Percentiles rank a stretch among this genome's conserved stretches.
These are phyloP conservation scores for Atopsyche davidsoni DNA, from an alignment of 1,140 invertebrate species.

Conservation along the genomic window DNA sequence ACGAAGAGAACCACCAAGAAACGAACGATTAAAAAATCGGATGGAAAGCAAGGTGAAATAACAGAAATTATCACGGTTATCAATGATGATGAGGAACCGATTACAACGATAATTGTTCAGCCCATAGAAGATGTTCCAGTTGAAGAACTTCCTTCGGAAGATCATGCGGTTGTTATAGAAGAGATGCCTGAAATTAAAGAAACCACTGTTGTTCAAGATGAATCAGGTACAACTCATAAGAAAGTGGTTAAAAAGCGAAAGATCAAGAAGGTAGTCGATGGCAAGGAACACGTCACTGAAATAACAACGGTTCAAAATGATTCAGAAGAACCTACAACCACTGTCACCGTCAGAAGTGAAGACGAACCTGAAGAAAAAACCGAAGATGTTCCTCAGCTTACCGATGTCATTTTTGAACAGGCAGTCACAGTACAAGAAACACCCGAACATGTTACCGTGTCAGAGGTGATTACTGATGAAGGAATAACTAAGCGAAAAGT, in stretches of 20 bases:
- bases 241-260: constrained; percentile 34
- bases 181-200: constrained; percentile 23
- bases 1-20: constrained; percentile 34
- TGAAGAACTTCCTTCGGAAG: constrained; percentile 22
- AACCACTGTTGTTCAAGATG: constrained; percentile 11
- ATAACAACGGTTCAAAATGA: constrained; percentile 34
- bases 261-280: constrained; percentile 35
- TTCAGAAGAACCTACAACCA: constrained; percentile 17
- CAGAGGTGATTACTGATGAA: constrained; percentile 30
- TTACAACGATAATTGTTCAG: constrained; percentile 30
- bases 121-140: constrained; percentile 29
- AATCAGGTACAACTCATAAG: constrained; percentile 29
- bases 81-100: constrained; percentile 34
- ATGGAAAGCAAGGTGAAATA: constrained; percentile 31
- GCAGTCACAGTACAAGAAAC: constrained; percentile 21
- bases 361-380: constrained; percentile 2
- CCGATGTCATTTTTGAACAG: not conserved
- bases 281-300: constrained; percentile 22
- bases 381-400: constrained; percentile 6
- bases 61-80: constrained; percentile 35
- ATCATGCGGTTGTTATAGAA: constrained; percentile 19
- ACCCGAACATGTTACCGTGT: constrained; percentile 28
- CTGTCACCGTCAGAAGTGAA: constrained; percentile 8
- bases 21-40: constrained; percentile 33
- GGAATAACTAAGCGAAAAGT: constrained; percentile 31